phyloP scores from a whole-genome alignment of 2,797 vertebrate species.

The Aplochiton taeniatus region DNA sequence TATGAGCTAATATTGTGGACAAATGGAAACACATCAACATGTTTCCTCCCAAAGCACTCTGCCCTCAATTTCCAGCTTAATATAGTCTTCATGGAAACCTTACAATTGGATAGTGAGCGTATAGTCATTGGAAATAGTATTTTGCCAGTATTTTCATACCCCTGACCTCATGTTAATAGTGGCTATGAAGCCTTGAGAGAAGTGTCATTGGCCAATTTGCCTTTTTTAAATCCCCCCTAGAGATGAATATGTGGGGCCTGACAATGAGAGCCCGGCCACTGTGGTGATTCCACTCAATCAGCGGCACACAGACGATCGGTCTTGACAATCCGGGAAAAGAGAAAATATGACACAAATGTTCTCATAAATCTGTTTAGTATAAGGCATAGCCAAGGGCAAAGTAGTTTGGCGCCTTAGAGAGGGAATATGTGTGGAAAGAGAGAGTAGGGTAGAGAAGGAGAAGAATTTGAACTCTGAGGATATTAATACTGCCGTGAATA shows the following conservation, averaged over 20 bases:
- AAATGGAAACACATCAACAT: constrained; percentile 17
- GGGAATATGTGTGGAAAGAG: constrained; percentile 71
- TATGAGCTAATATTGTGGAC: constrained; percentile 25
- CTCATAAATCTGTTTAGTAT: constrained; percentile 82
- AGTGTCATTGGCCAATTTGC: constrained; percentile 71
- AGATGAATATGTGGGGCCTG: constrained; percentile 69
- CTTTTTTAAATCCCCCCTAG: constrained; percentile 68
- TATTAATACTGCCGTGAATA: constrained; percentile 81
- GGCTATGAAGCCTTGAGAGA: constrained; percentile 56
- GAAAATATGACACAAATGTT: constrained; percentile 82
- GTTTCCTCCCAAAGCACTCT: constrained; percentile 7
- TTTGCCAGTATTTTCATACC: constrained; percentile 63
- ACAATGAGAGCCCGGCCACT: constrained; percentile 69
- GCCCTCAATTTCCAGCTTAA: constrained; percentile 37
- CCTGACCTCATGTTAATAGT: constrained; percentile 65
- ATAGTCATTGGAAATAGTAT: constrained; percentile 50
- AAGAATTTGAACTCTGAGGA: constrained; percentile 75
- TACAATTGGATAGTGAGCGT: constrained; percentile 27
- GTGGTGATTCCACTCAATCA: constrained; percentile 75
- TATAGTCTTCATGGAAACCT: constrained; percentile 15
- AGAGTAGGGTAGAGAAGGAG: constrained; percentile 15
- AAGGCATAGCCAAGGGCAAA: constrained; percentile 80
- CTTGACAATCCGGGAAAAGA: constrained; percentile 76
- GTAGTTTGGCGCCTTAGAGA: constrained; percentile 74
- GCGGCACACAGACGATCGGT: constrained; percentile 71